phyloP scores from a whole-genome alignment of 1,140 invertebrate species.

The Calephelis nemesis region DNA sequence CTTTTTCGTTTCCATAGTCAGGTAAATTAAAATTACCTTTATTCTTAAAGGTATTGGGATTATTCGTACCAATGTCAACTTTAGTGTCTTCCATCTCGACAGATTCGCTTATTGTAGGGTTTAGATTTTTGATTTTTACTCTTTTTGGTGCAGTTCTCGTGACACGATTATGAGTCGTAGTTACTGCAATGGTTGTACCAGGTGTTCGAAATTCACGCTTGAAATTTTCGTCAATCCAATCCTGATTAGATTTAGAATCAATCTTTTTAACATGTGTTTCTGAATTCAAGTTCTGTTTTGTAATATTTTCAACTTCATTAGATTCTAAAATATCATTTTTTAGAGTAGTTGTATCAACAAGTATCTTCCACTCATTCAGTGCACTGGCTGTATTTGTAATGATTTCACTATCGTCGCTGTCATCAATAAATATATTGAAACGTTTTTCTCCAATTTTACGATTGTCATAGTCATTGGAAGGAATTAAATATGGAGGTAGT shows the following conservation, averaged over 20 bases:
- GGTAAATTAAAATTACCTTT: background rate
- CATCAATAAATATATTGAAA: constrained; percentile 27
- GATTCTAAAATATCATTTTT: background rate
- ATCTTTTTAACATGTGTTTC: background rate
- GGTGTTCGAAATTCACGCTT: constrained; percentile 22
- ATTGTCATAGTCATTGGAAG: constrained; percentile 22
- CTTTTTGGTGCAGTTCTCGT: constrained; percentile 19
- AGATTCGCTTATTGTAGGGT: background rate
- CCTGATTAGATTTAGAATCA: constrained; percentile 10
- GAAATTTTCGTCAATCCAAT: constrained; percentile 51
- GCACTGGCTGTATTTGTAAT: constrained; percentile 12
- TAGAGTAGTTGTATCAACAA: background rate
- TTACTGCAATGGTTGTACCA: background rate
- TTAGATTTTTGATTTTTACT: constrained; percentile 3
- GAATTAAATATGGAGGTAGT: background rate
- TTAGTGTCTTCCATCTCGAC: background rate
- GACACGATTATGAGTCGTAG: constrained; percentile 23
- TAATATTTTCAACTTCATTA: background rate
- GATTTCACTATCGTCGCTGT: constrained; percentile 20
- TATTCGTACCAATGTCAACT: background rate
- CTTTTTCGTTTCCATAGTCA: constrained; percentile 42
- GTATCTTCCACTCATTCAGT: background rate
- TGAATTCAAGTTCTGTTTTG: background rate
- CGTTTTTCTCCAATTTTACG: constrained; percentile 20
- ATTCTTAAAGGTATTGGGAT: background rate